Evolutionary conservation across 2,888 invertebrate species (phyloP), one percentile per base, ranked within the genome.

Genomic region (Eucriotettix oculatus): DNA sequence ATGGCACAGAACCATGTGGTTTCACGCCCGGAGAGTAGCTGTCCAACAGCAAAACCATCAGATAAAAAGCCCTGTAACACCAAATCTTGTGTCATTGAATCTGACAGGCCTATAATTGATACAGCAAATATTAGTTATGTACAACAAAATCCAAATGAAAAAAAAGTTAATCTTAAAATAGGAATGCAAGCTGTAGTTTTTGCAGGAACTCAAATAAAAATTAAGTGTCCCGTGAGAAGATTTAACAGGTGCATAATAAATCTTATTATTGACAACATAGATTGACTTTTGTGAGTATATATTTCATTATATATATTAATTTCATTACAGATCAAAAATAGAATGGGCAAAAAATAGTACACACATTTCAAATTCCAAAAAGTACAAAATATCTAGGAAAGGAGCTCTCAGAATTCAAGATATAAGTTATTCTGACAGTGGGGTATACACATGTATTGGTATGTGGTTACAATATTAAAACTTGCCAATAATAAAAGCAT

Each of bases 1-100:
- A 89, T 93, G 85, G 90, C 92, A 0, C 89, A 92, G 70, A 93
- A 93, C n/a, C 90, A 90, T 71, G 86, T 88, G 66, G 86, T 91
- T 60, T 86, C 87, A 67, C 79, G 90, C 16, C 85, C 86, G 0
- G 80, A 86, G 29, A 78, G 83, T 0, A 84, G 87, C 71, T 91
- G 91, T 71, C 83, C 86, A 14, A 76, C 83, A 0, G 84, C 84
- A 0, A 84, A 84, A 59, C 92, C 94, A 0, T 79, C 86, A 0
- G 77, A 85, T 56, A 85, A 85, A 54, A 90, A 91, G 69, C 82
- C 89, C 0, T 96, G 95, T 75, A 93, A 93, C 72, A 85, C 85
- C 1, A 84, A 88, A 67, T 82, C 86, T 0, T 93, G 93, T 69
- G 79, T 84, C 0, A 75, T 84, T 58, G 83, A 87, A 70, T 82